These are phyloP conservation scores for Agraylea sexmaculata DNA, from an alignment of 1,140 invertebrate species.

Conservation along the genomic window DNA sequence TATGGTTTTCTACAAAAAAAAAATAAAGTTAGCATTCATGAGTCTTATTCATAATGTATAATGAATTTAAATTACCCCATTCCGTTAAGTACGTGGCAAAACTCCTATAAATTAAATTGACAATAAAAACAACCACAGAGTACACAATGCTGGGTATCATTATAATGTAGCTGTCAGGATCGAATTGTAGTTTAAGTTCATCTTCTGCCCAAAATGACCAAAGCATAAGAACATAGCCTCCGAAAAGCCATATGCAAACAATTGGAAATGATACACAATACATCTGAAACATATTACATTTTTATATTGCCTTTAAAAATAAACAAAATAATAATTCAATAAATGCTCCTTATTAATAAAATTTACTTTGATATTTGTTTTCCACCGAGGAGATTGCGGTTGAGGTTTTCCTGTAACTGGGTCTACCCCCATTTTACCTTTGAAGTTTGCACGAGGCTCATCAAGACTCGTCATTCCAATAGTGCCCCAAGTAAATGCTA, in stretches of 20 bases:
- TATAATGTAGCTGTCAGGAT: conserved; percentile 35
- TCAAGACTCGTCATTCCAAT: conserved; percentile 61
- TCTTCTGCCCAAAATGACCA: conserved; percentile 64
- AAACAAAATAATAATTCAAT: no score
- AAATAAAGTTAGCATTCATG: conserved; percentile 1
- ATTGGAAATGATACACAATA: conserved; percentile 64
- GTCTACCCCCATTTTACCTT: conserved; percentile 46
- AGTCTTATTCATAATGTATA: conserved; percentile 2
- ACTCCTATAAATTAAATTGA: conserved; percentile 59
- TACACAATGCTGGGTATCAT: conserved; percentile 58
- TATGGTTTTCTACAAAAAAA: conserved; percentile 58
- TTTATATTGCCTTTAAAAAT: no score
- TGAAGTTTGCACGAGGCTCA: conserved; percentile 56
- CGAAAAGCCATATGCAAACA: conserved; percentile 51
- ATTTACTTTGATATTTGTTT: conserved; percentile 46
- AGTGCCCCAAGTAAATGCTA: conserved; percentile 73
- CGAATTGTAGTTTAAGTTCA: conserved; percentile 33
- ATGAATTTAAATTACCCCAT: conserved; percentile 46
- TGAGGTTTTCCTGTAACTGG: conserved; percentile 49
- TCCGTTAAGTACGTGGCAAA: conserved; percentile 63
- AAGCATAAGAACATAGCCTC: conserved; percentile 58
- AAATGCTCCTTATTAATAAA: no score
- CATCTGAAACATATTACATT: conserved; percentile 39
- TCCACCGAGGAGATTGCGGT: conserved; percentile 50
- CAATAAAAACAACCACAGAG: conserved; percentile 53